These are phyloP conservation scores for Aradophagus sp. DNA, from an alignment of 1,140 invertebrate genomes.

Conservation along the genomic window DNA sequence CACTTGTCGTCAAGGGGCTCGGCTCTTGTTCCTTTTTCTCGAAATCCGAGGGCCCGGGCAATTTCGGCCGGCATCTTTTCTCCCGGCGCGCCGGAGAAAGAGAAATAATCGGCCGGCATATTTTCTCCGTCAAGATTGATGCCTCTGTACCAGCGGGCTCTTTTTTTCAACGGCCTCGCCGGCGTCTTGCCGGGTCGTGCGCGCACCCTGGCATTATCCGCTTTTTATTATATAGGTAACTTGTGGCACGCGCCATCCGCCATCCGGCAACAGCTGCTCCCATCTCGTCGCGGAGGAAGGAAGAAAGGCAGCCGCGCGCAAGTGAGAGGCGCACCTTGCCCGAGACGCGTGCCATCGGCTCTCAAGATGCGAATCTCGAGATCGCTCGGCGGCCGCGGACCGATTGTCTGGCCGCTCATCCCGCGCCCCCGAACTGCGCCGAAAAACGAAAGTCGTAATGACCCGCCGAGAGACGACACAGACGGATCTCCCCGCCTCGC, in stretches of 20 bases:
- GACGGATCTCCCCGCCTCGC: background rate
- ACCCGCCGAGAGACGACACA: constrained; percentile 18
- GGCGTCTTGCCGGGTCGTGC: constrained; percentile 59
- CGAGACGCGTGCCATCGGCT: constrained; percentile 68
- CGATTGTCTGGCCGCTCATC: constrained; percentile 67
- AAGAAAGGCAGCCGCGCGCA: constrained; percentile 62
- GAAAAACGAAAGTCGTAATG: constrained; percentile 51
- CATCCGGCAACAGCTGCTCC: constrained; percentile 70
- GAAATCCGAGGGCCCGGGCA: too few relatives aligned
- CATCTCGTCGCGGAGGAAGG: constrained; percentile 57
- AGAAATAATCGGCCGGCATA: constrained; percentile 30
- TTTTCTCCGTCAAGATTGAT: constrained; percentile 50
- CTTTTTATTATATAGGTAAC: constrained; percentile 73
- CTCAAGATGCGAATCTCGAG: constrained; percentile 69
- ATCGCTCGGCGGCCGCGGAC: constrained; percentile 56
- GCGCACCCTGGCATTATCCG: constrained; percentile 71
- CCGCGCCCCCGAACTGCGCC: constrained; percentile 35
- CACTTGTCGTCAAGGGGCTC: too few relatives aligned
- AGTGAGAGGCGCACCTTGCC: constrained; percentile 70
- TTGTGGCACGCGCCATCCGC: constrained; percentile 74
- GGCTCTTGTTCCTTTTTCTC: too few relatives aligned
- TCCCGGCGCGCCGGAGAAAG: too few relatives aligned
- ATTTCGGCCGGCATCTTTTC: too few relatives aligned
- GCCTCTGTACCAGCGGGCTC: constrained; percentile 43
- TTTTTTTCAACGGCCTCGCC: constrained; percentile 54